These are phyloP conservation scores for Dasysyrphus tricinctus DNA, from an alignment of 2,888 invertebrate species.

Conservation along the genomic window DNA sequence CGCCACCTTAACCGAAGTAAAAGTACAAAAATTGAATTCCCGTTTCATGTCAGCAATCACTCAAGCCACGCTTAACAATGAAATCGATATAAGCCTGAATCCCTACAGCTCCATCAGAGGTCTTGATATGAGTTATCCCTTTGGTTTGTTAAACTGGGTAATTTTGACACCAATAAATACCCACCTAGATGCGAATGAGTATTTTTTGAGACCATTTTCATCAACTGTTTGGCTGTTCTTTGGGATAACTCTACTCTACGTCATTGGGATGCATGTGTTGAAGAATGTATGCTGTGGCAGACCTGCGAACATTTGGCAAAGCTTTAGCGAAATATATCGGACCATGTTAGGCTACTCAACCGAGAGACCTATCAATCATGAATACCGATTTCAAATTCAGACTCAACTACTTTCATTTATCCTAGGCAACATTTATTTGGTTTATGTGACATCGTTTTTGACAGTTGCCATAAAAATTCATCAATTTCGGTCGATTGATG, in stretches of 20 bases:
- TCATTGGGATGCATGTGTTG: neutral
- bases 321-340: constrained; percentile 11
- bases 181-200: neutral
- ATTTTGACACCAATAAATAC: neutral
- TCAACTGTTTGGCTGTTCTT: neutral
- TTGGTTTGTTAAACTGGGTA: neutral
- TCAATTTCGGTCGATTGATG: constrained; percentile 30
- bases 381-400: constrained; percentile 28
- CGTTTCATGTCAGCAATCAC: neutral
- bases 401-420: constrained; percentile 26
- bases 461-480: constrained; percentile 32
- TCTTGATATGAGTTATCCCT: neutral
- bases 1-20: neutral
- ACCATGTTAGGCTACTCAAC: neutral
- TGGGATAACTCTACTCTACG: neutral
- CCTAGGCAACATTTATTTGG: constrained; percentile 4
- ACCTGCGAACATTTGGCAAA: constrained; percentile 3
- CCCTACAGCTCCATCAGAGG: neutral
- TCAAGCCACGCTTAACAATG: neutral
- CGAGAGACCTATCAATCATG: neutral
- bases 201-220: constrained; percentile 20
- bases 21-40: neutral
- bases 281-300: neutral
- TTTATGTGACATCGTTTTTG: constrained; percentile 34
- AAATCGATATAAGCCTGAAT: constrained; percentile 6